Conservation (phyloP, 2,888 invertebrate genomes). For the Galeruca laticollis region DNA sequence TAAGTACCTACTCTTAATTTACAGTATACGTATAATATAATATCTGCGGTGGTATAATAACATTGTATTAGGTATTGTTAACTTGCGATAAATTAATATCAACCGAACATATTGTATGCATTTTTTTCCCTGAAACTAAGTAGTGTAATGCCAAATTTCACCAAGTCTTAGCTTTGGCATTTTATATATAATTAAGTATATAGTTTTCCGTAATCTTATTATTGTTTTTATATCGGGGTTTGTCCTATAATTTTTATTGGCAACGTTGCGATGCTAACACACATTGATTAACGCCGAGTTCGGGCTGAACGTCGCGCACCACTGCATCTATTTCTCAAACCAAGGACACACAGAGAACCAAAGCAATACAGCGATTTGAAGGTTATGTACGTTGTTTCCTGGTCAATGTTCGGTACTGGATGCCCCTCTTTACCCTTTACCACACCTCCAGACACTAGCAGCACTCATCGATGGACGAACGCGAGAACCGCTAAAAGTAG, state of each 20-base stretch:
- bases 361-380: slow-evolving; percentile 59
- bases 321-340: slow-evolving; percentile 54
- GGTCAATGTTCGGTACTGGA: slow-evolving; percentile 59
- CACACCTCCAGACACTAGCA: slow-evolving; percentile 51
- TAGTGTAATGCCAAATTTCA: too few relatives aligned
- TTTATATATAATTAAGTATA: neutral
- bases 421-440: slow-evolving; percentile 44
- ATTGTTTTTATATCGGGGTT: neutral
- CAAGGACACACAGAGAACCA: slow-evolving; percentile 28
- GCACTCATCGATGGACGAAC: slow-evolving; percentile 33
- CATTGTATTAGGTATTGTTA: too few relatives aligned
- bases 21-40: too few relatives aligned
- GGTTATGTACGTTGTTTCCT: slow-evolving; percentile 59
- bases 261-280: slow-evolving; percentile 28
- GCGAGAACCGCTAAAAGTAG: slow-evolving; percentile 41
- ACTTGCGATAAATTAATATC: too few relatives aligned
- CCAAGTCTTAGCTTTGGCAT: too few relatives aligned
- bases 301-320: slow-evolving; percentile 37
- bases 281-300: slow-evolving; percentile 27
- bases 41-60: too few relatives aligned
- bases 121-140: too few relatives aligned
- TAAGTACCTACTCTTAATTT: neutral
- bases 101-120: too few relatives aligned
- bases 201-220: neutral
- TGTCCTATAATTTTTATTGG: neutral